phyloP scores from a whole-genome alignment of 2,888 invertebrate species.

The Erynnis tages region DNA sequence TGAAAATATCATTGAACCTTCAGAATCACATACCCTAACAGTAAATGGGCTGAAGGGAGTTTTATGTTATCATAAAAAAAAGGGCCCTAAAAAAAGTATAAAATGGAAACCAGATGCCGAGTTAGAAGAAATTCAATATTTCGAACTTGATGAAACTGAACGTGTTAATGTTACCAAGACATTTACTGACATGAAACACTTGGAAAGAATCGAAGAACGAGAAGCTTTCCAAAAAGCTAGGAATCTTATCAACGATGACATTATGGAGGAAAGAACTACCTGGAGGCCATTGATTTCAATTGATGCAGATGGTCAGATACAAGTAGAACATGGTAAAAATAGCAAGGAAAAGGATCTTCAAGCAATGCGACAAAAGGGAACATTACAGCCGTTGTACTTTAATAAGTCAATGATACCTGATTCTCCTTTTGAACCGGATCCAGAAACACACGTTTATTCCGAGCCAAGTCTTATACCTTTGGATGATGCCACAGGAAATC shows the following conservation, averaged over 20 bases:
- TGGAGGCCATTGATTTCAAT: constrained; percentile 89
- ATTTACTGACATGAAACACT: constrained; percentile 94
- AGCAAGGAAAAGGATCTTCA: constrained; percentile 94
- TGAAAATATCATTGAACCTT: constrained; percentile 59
- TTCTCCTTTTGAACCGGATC: constrained; percentile 92
- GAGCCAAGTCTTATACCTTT: constrained; percentile 93
- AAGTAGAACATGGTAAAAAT: constrained; percentile 86
- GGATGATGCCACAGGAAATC: constrained; percentile 92
- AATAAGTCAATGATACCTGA: constrained; percentile 92
- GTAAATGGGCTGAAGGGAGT: constrained; percentile 87
- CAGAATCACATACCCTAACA: constrained; percentile 68
- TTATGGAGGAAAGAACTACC: constrained; percentile 90
- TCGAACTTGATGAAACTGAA: constrained; percentile 97
- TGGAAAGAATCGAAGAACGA: constrained; percentile 93
- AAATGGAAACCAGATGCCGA: constrained; percentile 91
- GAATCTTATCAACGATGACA: constrained; percentile 88
- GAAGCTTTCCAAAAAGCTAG: constrained; percentile 90
- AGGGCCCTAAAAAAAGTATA: constrained; percentile 89
- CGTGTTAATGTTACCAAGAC: constrained; percentile 96
- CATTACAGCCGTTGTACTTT: constrained; percentile 91
- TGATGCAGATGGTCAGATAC: constrained; percentile 84
- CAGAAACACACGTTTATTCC: constrained; percentile 87
- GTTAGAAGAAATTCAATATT: constrained; percentile 91
- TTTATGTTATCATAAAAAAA: constrained; percentile 86
- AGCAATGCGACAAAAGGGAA: constrained; percentile 91